A percentile compares a stretch with the other conserved stretches of the same genome.
These are phyloP conservation scores for Hedya salicella DNA, from an alignment of 2,888 invertebrate species.

Conservation along the genomic window DNA sequence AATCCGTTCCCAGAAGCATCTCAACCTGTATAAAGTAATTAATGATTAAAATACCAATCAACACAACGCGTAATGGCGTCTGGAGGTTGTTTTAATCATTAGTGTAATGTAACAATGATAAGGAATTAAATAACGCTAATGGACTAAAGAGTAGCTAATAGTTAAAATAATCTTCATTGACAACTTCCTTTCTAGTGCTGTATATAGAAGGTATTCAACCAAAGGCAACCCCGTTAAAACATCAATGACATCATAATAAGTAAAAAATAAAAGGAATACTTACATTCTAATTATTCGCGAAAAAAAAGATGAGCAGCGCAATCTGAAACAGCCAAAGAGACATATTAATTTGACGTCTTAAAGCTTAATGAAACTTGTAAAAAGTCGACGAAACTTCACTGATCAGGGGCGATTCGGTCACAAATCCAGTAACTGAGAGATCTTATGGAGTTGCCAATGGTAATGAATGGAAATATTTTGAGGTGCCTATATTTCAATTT, in stretches of 20 bases:
- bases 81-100: conserved; percentile 24
- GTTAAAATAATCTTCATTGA: too few relatives aligned
- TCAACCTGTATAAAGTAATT: conserved; percentile 24
- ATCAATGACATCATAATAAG: too few relatives aligned
- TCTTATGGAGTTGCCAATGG: neutral
- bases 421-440: neutral
- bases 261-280: conserved; percentile 9
- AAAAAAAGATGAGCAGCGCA: conserved; percentile 15
- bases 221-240: too few relatives aligned
- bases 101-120: conserved; percentile 3
- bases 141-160: too few relatives aligned
- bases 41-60: conserved; percentile 29
- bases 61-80: conserved; percentile 9
- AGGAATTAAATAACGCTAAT: neutral
- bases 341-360: conserved; percentile 13
- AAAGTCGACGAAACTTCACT: neutral
- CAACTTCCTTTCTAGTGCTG: too few relatives aligned
- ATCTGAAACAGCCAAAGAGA: conserved; percentile 35
- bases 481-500: conserved; percentile 38
- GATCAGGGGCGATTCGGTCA: neutral
- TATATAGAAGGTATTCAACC: too few relatives aligned
- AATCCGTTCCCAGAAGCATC: conserved; percentile 39
- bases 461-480: conserved; percentile 23
- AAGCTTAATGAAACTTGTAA: conserved; percentile 1
- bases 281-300: conserved; percentile 24